A percentile compares a stretch with the other conserved stretches of the same genome.
Evolutionary conservation across 2,113 vertebrate species (phyloP).

Genomic region (Poeciliopsis retropinna): DNA sequence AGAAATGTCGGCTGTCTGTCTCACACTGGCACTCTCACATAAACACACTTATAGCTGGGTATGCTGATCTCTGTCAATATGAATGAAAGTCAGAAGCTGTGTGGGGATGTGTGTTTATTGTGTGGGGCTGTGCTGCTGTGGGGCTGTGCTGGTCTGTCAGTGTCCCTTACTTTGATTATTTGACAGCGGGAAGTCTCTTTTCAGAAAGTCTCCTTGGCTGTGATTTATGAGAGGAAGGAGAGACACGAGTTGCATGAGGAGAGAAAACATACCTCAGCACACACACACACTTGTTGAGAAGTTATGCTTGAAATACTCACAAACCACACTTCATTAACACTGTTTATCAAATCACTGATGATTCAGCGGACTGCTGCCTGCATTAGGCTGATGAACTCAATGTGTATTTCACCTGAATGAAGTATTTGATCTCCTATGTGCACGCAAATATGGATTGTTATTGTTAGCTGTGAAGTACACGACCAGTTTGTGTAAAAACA

Average conservation of each 20-base stretch:
- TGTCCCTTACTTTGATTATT: conserved; percentile 52
- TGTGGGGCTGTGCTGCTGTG: too few species aligned
- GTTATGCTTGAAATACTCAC: conserved; percentile 26
- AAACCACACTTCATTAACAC: conserved; percentile 50
- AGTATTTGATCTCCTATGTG: neutral
- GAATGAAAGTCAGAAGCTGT: conserved; percentile 40
- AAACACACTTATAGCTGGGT: conserved; percentile 54
- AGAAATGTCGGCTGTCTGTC: conserved; percentile 57
- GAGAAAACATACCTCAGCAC: conserved; percentile 47
- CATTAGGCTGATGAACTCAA: conserved; percentile 45
- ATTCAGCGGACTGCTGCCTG: conserved; percentile 31
- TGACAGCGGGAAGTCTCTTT: conserved; percentile 57
- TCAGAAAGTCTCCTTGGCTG: conserved; percentile 45
- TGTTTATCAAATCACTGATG: conserved; percentile 53
- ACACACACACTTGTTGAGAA: conserved; percentile 2
- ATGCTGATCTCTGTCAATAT: conserved; percentile 34
- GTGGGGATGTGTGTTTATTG: conserved; percentile 45
- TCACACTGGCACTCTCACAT: conserved; percentile 54
- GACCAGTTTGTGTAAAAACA: neutral
- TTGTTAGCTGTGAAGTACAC: neutral
- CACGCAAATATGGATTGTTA: neutral
- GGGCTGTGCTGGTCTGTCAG: conserved; percentile 37
- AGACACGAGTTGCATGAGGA: conserved; percentile 46
- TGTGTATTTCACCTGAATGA: conserved; percentile 41
- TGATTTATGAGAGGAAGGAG: conserved; percentile 74